phyloP scores from a whole-genome alignment of 37 sponge, comb jelly and placozoan species.

The Chondrilla cf. caribensis region DNA sequence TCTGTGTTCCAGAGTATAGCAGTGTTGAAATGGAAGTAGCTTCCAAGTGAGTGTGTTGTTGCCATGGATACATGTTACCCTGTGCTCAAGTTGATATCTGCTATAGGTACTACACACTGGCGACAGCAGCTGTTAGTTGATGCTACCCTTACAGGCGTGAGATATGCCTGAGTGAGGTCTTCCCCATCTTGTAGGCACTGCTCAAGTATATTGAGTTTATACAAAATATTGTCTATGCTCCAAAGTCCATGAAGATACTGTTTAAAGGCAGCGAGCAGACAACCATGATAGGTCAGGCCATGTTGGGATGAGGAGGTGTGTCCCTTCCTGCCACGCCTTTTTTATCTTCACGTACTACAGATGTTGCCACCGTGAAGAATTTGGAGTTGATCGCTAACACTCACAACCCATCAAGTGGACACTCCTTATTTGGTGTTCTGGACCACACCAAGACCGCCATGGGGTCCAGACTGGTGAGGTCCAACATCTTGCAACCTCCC shows the following conservation, averaged over 20 bases:
- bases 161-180: background rate
- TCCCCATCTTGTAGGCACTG: conserved; percentile 47
- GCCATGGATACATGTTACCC: background rate
- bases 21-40: conserved; percentile 80
- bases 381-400: conserved; percentile 87
- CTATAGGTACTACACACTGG: conserved; percentile 89
- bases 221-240: conserved; percentile 91
- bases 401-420: conserved; percentile 60
- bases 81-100: background rate
- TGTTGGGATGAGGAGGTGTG: too few species aligned
- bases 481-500: conserved; percentile 96
- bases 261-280: conserved; percentile 88
- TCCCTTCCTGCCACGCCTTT: too few species aligned
- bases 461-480: conserved; percentile 83
- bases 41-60: conserved; percentile 46
- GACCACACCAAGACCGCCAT: conserved; percentile 90
- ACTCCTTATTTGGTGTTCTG: conserved; percentile 81
- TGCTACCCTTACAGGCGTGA: background rate
- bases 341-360: conserved; percentile 1
- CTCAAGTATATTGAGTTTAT: conserved; percentile 97
- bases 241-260: conserved; percentile 66
- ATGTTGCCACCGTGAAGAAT: conserved; percentile 85
- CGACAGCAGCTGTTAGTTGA: conserved; percentile 80
- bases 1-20: conserved; percentile 85
- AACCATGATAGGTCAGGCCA: conserved; percentile 75